These are phyloP conservation scores for Alligator sinensis DNA, from an alignment of 2,113 vertebrate genomes.

Conservation along the genomic window DNA sequence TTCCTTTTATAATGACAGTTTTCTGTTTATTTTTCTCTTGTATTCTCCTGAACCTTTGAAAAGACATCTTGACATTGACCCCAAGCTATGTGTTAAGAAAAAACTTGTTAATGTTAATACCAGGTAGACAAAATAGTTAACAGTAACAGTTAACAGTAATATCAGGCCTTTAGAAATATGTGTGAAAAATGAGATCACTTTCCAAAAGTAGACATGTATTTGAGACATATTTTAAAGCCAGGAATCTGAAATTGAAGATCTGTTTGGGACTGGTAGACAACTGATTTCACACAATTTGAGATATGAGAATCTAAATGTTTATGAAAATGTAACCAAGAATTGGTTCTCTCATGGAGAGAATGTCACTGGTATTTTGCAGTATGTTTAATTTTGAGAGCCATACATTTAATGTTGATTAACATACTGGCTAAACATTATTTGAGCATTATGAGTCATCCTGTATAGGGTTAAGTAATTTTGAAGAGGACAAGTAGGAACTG, in stretches of 20 bases:
- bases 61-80: slow-evolving; percentile 64
- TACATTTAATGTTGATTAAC: slow-evolving; percentile 29
- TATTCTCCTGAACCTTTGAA: slow-evolving; percentile 52
- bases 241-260: slow-evolving; percentile 54
- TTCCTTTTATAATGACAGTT: slow-evolving; percentile 18
- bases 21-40: slow-evolving; percentile 24
- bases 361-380: slow-evolving; percentile 31
- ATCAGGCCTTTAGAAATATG: slow-evolving; percentile 38
- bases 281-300: slow-evolving; percentile 66
- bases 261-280: slow-evolving; percentile 55
- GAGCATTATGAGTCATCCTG: neutral
- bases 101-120: slow-evolving; percentile 62
- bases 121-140: slow-evolving; percentile 58
- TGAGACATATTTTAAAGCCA: neutral
- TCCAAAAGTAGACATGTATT: slow-evolving; percentile 10
- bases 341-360: slow-evolving; percentile 12
- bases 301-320: slow-evolving; percentile 51
- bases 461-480: neutral
- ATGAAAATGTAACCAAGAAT: slow-evolving; percentile 70
- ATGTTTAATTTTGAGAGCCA: slow-evolving; percentile 54
- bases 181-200: neutral
- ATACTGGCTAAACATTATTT: neutral
- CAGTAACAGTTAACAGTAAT: slow-evolving; percentile 63
- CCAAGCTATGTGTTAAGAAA: slow-evolving; percentile 58
- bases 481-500: neutral